Conservation (phyloP, 2,113 vertebrate genomes). For the Dasyornis broadbenti region DNA sequence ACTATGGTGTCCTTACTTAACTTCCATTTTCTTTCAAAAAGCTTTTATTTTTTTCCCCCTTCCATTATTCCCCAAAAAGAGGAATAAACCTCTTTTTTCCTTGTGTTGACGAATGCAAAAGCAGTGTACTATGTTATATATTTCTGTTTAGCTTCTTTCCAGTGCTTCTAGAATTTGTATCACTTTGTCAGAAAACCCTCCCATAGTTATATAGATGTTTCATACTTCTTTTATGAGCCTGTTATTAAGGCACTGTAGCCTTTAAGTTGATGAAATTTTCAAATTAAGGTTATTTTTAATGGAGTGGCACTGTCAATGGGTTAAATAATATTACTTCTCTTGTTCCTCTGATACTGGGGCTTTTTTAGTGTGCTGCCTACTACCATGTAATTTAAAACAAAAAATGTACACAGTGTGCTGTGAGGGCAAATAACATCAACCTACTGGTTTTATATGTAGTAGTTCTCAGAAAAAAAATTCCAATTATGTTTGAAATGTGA, state of each 20-base stretch:
- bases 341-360: background rate
- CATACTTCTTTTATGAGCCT: background rate
- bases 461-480: background rate
- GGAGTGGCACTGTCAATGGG: background rate
- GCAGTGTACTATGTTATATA: background rate
- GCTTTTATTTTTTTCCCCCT: background rate
- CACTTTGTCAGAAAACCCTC: fast-evolving
- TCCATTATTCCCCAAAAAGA: no score
- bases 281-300: background rate
- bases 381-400: background rate
- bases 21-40: background rate
- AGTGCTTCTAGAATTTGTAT: background rate
- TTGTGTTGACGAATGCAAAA: background rate
- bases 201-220: background rate
- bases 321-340: background rate
- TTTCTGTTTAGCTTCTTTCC: background rate
- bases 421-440: background rate
- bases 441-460: background rate
- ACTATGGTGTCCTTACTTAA: background rate
- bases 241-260: background rate
- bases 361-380: background rate
- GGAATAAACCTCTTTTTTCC: background rate
- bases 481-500: background rate
- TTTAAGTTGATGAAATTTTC: background rate
- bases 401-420: background rate